Evolutionary conservation across 2,888 invertebrate species (phyloP).

Genomic region (Geotrupes spiniger): DNA sequence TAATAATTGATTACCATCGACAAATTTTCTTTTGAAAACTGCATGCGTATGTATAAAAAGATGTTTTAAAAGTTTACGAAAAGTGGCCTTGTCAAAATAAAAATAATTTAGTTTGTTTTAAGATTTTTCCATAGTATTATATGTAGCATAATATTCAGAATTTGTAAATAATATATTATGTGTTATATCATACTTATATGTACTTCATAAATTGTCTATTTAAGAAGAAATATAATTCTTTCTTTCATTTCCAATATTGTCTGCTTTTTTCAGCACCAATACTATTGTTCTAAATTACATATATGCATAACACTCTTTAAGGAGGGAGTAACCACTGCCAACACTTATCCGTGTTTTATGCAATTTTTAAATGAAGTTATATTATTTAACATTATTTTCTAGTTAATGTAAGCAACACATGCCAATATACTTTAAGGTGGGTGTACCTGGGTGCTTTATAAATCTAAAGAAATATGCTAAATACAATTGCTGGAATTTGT

Average conservation of each 20-base stretch:
- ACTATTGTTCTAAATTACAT: no score
- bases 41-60: slow-evolving; percentile 17
- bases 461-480: no score
- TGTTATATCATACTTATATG: slow-evolving; percentile 32
- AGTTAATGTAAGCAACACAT: no score
- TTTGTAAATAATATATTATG: slow-evolving; percentile 32
- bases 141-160: slow-evolving; percentile 23
- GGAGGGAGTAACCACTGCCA: no score
- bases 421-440: no score
- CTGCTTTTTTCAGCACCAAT: slow-evolving; percentile 2
- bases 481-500: no score
- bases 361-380: no score
- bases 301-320: no score
- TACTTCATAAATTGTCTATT: slow-evolving; percentile 34
- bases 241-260: slow-evolving; percentile 18
- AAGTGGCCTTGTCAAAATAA: slow-evolving; percentile 30
- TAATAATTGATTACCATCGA: slow-evolving; percentile 12
- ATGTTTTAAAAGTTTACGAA: slow-evolving; percentile 19
- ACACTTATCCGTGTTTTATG: no score
- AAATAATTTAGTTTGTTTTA: slow-evolving; percentile 19
- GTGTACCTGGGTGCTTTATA: no score
- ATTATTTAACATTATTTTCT: no score
- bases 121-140: slow-evolving; percentile 20
- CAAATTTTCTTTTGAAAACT: slow-evolving; percentile 6
- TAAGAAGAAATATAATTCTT: slow-evolving; percentile 23